Percentiles rank a stretch among this genome's conserved stretches.
Evolutionary conservation across 2,888 invertebrate genomes (phyloP).

Genomic region (Gari tellinella): DNA sequence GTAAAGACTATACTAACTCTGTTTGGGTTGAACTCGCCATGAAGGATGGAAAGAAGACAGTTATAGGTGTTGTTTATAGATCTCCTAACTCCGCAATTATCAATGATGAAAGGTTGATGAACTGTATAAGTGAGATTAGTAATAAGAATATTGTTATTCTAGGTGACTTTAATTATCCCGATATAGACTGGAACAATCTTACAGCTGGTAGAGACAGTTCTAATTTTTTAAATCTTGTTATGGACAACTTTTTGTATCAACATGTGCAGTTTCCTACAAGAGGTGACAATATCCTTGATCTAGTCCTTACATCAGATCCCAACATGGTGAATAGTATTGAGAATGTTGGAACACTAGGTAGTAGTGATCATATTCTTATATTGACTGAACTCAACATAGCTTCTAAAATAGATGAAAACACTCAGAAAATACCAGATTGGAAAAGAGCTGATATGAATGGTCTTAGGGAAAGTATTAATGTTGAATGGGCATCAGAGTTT

Average conservation of each 20-base stretch:
- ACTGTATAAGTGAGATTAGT: slow-evolving; percentile 12
- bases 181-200: slow-evolving; percentile 2
- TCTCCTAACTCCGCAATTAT: no score
- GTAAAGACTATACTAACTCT: no score
- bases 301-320: slow-evolving; percentile 5
- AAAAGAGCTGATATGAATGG: slow-evolving; percentile 12
- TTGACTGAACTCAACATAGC: neutral
- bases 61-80: no score
- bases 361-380: slow-evolving; percentile 15
- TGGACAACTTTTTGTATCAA: no score
- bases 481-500: no score
- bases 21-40: no score
- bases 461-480: neutral
- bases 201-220: neutral
- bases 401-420: neutral
- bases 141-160: slow-evolving; percentile 7
- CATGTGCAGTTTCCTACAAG: no score
- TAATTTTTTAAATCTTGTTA: no score
- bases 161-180: slow-evolving; percentile 13
- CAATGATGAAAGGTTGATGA: slow-evolving; percentile 7
- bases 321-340: slow-evolving; percentile 8
- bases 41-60: no score
- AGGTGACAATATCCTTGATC: slow-evolving; percentile 4
- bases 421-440: slow-evolving; percentile 18
- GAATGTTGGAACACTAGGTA: slow-evolving; percentile 13